These are phyloP conservation scores for Tyria jacobaeae DNA, from an alignment of 2,888 invertebrate species.

Conservation along the genomic window DNA sequence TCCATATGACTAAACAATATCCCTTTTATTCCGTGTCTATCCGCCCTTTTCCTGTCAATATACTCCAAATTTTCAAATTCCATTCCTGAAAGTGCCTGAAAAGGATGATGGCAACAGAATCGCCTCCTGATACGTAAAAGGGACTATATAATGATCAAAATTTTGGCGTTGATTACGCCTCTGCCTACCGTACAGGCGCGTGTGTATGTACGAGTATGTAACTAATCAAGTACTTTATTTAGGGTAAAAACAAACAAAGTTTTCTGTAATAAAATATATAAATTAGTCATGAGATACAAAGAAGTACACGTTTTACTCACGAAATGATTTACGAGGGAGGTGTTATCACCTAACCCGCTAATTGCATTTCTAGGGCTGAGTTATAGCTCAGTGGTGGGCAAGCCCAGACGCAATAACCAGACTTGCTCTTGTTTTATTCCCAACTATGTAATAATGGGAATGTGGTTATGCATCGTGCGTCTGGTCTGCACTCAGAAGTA, in stretches of 20 bases:
- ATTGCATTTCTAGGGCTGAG: slow-evolving; percentile 76
- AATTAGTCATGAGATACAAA: slow-evolving; percentile 47
- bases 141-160: too few relatives aligned
- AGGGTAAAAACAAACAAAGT: neutral
- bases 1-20: too few relatives aligned
- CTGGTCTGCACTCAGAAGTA: slow-evolving; percentile 13
- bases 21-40: too few relatives aligned
- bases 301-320: slow-evolving; percentile 55
- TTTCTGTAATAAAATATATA: slow-evolving; percentile 30
- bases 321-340: slow-evolving; percentile 47
- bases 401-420: slow-evolving; percentile 49
- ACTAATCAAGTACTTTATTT: neutral
- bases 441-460: slow-evolving; percentile 28
- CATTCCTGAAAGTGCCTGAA: too few relatives aligned
- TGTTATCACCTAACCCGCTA: slow-evolving; percentile 78
- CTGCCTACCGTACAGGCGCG: neutral
- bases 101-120: too few relatives aligned
- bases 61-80: too few relatives aligned
- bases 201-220: neutral
- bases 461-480: slow-evolving; percentile 20
- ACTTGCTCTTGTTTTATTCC: slow-evolving; percentile 42
- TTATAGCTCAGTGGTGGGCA: slow-evolving; percentile 61
- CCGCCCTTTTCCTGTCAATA: too few relatives aligned
- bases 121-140: too few relatives aligned
- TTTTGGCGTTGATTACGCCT: neutral